These are phyloP conservation scores for Colossoma macropomum DNA, from an alignment of 2,113 vertebrate genomes.

Conservation along the genomic window DNA sequence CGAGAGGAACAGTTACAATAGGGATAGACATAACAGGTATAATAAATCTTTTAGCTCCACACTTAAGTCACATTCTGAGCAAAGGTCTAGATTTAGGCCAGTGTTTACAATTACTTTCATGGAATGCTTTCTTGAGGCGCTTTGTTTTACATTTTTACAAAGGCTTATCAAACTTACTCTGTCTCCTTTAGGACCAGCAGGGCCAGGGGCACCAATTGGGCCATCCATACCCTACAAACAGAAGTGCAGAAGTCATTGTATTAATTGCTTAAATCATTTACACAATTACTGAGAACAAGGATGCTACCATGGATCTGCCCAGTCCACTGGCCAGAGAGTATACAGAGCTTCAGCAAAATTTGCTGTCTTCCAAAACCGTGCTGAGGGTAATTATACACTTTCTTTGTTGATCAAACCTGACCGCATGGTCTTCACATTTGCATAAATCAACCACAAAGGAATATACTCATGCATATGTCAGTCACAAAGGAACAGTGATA, in stretches of 20 bases:
- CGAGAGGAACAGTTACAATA: no score
- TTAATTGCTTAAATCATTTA: not conserved
- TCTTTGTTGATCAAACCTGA: not conserved
- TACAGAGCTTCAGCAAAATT: not conserved
- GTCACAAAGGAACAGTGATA: slow-evolving; percentile 56
- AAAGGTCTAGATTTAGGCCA: no score
- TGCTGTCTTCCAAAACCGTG: not conserved
- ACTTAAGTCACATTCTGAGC: no score
- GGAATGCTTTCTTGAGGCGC: no score
- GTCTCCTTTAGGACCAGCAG: slow-evolving; percentile 97
- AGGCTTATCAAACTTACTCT: slow-evolving; percentile 81
- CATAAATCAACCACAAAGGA: not conserved
- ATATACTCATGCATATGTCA: slow-evolving; percentile 32
- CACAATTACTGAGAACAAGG: not conserved
- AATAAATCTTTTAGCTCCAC: no score
- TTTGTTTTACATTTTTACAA: no score
- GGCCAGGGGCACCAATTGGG: slow-evolving; percentile 88
- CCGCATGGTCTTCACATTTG: not conserved
- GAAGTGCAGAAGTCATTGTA: not conserved
- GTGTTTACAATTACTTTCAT: no score
- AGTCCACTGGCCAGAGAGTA: not conserved
- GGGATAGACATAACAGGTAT: no score
- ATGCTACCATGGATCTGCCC: not conserved
- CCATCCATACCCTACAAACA: slow-evolving; percentile 88
- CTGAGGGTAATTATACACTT: not conserved